Evolutionary conservation across 2,797 vertebrate genomes (phyloP).

Genomic region (Chloroceryle amazona): DNA sequence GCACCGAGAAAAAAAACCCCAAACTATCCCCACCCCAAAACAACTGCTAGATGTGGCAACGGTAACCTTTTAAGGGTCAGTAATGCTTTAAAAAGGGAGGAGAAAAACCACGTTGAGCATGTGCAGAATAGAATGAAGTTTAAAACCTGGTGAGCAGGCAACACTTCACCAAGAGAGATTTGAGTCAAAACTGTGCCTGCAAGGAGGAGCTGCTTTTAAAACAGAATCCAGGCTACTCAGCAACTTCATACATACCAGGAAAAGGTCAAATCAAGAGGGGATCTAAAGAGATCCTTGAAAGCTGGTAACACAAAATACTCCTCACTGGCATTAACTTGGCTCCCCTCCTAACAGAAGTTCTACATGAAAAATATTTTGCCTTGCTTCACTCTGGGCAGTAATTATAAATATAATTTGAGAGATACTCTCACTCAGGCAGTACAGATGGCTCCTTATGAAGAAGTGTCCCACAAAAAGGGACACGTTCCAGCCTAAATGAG

Average conservation of each 20-base stretch:
- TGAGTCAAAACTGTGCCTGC: neutral
- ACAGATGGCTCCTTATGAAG: slow-evolving; percentile 1
- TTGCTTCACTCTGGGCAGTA: neutral
- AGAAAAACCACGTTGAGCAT: neutral
- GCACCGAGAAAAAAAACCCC: rapidly evolving
- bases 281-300: neutral
- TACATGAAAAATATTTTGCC: neutral
- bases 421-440: neutral
- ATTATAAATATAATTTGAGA: neutral
- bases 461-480: neutral
- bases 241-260: neutral
- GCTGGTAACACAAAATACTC: neutral
- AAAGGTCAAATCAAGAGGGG: neutral
- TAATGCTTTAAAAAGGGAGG: neutral
- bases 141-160: neutral
- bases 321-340: neutral
- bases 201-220: neutral
- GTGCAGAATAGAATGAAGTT: neutral
- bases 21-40: neutral
- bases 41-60: neutral
- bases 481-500: neutral
- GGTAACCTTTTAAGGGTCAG: neutral
- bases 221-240: neutral
- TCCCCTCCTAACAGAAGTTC: neutral
- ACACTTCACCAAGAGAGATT: too few relatives aligned